Evolutionary conservation across 2,113 vertebrate genomes (phyloP).

Genomic region (Poecilia latipinna): DNA sequence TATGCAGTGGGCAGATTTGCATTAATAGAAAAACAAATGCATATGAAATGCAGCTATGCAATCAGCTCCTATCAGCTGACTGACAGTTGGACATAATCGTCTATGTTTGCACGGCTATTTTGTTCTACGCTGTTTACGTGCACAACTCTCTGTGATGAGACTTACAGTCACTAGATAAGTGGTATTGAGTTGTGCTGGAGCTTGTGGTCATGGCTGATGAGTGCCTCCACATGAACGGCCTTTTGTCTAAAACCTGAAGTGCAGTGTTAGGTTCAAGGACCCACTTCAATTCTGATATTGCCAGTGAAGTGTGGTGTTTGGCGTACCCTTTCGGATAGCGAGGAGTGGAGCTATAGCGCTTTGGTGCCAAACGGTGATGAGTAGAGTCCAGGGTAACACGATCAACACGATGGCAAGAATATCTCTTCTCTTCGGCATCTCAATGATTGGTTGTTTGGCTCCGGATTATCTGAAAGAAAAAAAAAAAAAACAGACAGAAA

Average conservation of each 20-base stretch:
- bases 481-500: background rate
- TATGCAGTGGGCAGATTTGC: background rate
- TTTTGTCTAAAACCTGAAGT: slow-evolving; percentile 49
- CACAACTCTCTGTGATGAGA: slow-evolving; percentile 30
- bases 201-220: slow-evolving; percentile 33
- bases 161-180: slow-evolving; percentile 34
- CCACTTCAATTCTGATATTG: slow-evolving; percentile 40
- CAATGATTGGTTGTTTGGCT: slow-evolving; percentile 95
- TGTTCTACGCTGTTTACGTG: background rate
- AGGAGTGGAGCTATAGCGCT: slow-evolving; percentile 94
- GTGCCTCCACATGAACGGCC: slow-evolving; percentile 33
- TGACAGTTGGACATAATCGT: slow-evolving; percentile 4
- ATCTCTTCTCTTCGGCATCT: slow-evolving; percentile 99
- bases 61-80: background rate
- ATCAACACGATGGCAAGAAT: slow-evolving; percentile 98
- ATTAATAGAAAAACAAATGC: background rate
- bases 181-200: slow-evolving; percentile 47
- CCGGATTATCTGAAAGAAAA: slow-evolving; percentile 89
- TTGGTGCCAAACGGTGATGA: slow-evolving; percentile 99
- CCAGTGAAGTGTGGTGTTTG: slow-evolving; percentile 30
- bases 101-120: background rate
- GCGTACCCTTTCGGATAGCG: slow-evolving; percentile 93
- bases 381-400: slow-evolving; percentile 98
- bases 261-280: slow-evolving; percentile 49
- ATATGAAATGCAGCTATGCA: background rate